Conservation (phyloP, 2,797 vertebrate genomes). For the Melanotaenia parkinsoni region DNA sequence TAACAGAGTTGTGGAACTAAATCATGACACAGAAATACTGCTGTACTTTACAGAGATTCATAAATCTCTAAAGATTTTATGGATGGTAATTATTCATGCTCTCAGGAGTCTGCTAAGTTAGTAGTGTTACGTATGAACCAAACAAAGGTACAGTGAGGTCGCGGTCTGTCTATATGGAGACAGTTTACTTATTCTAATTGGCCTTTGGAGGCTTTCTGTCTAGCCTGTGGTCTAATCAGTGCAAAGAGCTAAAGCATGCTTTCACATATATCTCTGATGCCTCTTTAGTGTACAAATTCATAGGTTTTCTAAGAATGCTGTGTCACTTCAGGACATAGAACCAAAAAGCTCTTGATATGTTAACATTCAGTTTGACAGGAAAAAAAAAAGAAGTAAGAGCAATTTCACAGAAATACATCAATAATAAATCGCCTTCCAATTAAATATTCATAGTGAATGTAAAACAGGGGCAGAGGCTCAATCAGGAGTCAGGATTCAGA, state of each 20-base stretch:
- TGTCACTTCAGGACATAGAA: conserved; percentile 22
- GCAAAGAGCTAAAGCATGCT: conserved; percentile 27
- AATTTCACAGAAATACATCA: conserved; percentile 58
- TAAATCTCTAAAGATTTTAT: conserved; percentile 58
- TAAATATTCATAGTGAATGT: conserved; percentile 57
- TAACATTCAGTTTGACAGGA: conserved; percentile 54
- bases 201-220: conserved; percentile 47
- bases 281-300: conserved; percentile 41
- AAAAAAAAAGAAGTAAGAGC: conserved; percentile 37
- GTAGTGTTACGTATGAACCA: conserved; percentile 24
- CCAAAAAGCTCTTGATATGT: conserved; percentile 34
- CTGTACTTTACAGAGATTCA: conserved; percentile 54
- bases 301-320: conserved; percentile 38
- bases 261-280: conserved; percentile 30
- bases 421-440: conserved; percentile 54
- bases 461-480: conserved; percentile 40
- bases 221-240: conserved; percentile 52
- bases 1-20: conserved; percentile 49
- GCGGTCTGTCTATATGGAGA: conserved; percentile 36
- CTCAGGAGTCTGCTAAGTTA: conserved; percentile 38
- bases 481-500: conserved; percentile 6
- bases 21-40: conserved; percentile 51
- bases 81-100: conserved; percentile 54
- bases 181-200: conserved; percentile 61
- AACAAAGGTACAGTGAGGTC: conserved; percentile 40